Percentiles rank a stretch among this genome's conserved stretches.
Evolutionary conservation across 2,113 vertebrate genomes (phyloP).

Genomic region (Lethenteron camtschaticum): DNA sequence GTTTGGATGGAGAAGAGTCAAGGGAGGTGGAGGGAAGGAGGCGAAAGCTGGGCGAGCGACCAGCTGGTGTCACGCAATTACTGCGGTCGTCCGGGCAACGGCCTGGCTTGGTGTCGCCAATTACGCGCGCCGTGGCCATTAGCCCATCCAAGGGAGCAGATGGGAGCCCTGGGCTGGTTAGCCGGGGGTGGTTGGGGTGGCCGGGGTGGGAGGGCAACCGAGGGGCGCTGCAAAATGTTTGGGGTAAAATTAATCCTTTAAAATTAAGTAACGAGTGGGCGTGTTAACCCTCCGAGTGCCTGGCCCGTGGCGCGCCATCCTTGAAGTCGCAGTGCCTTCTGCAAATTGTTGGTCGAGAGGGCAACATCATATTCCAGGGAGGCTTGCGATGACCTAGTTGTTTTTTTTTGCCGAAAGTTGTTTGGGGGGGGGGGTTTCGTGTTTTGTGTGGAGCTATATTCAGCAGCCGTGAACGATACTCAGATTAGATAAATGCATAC

Average conservation of each 20-base stretch:
- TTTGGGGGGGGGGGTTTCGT: too few relatives aligned
- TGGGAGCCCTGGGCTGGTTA: slow-evolving; percentile 4
- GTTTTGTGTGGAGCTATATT: too few relatives aligned
- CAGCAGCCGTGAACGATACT: too few relatives aligned
- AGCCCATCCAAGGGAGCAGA: slow-evolving; percentile 3
- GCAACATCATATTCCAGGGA: too few relatives aligned
- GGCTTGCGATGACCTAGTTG: too few relatives aligned
- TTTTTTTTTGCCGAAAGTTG: too few relatives aligned
- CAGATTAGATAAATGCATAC: too few relatives aligned
- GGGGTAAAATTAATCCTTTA: slow-evolving; percentile 6
- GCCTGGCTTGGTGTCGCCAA: slow-evolving; percentile 5
- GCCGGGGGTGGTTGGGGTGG: background rate
- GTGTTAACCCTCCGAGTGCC: too few relatives aligned
- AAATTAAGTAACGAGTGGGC: background rate
- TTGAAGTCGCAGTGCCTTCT: too few relatives aligned
- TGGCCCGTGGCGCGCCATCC: too few relatives aligned
- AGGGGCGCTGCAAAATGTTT: background rate
- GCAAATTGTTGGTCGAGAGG: too few relatives aligned
- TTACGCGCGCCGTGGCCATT: slow-evolving; percentile 4
- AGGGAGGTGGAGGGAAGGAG: background rate
- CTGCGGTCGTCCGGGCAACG: background rate
- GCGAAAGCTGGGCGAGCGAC: background rate
- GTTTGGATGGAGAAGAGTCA: background rate
- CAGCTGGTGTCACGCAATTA: slow-evolving; percentile 1
- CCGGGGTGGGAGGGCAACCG: too few relatives aligned